Evolutionary conservation across 2,888 invertebrate species (phyloP).

Genomic region (Lysandra bellargus): DNA sequence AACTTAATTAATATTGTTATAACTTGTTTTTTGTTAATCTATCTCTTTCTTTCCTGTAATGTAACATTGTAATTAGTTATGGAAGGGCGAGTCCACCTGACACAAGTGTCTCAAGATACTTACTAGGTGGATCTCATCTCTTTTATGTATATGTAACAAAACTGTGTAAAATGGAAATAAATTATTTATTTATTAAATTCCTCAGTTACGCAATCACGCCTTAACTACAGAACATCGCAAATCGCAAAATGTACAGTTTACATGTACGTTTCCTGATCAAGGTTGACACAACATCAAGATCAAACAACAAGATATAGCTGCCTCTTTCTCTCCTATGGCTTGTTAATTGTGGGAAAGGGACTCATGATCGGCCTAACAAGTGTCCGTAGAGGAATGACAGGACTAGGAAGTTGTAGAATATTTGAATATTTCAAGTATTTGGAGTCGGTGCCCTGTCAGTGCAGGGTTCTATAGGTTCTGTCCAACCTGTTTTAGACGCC

Average conservation of each 20-base stretch:
- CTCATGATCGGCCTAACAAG: not conserved
- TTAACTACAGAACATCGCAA: not conserved
- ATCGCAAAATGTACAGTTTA: not conserved
- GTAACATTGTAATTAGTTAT: too few relatives aligned
- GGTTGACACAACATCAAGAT: not conserved
- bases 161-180: too few relatives aligned
- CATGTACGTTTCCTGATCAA: not conserved
- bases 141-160: too few relatives aligned
- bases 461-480: not conserved
- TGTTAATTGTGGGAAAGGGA: not conserved
- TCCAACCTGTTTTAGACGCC: not conserved
- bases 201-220: not conserved
- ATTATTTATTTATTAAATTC: too few relatives aligned
- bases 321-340: not conserved
- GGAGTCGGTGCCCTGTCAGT: not conserved
- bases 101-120: too few relatives aligned
- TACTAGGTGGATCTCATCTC: too few relatives aligned
- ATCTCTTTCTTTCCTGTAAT: too few relatives aligned
- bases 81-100: too few relatives aligned
- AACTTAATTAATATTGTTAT: too few relatives aligned
- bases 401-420: conserved; percentile 19
- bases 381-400: conserved; percentile 15
- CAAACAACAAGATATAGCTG: not conserved
- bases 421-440: conserved; percentile 20
- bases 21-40: too few relatives aligned